Base-by-base conservation (phyloP, 2,888 invertebrate genomes). In the Lottia scabra region DNA sequence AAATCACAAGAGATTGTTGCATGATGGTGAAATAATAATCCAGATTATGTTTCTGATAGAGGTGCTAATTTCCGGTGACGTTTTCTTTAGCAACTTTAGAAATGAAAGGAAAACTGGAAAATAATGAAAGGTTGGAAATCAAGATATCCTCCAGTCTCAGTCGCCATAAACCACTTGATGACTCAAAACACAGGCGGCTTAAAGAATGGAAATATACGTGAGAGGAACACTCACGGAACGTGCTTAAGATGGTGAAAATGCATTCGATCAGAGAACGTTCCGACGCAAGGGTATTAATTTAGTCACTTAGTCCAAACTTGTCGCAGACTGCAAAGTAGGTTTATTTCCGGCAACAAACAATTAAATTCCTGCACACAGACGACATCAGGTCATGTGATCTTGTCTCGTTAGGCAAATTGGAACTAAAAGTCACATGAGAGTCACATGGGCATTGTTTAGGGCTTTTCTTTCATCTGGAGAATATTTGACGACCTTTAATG, bases 291-390 rank as follows among this genome's bases (percentile, higher is more conserved):
- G 56, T 56, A 56, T 56, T 56, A 56, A 56, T 56, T 56, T 23
- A 56, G 56, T 56, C 56, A 56, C 56, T 19, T 23, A 23, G 56
- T 13, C 19, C 56, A 56, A 19, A 56, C 56, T 56, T 56, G 56
- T 56, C 56, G 23, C 56, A 56, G 56, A 56, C 56, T 23, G 19
- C 4, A 56, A 56, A 56, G 56, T 56, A 23, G 56, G 19, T 56
- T 56, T 56, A 19, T 56, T 56, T 56, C 56, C 56, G 56, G 19
- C 56, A 56, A 56, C 56, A 56, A 56, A 56, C 56, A 56, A 56
- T 56, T 56, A 56, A 56, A 56, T 56, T 56, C 56, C 56, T 56
- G 23, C 19, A 56, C 56, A 23, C 56, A 56, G 56, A 19, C 56
- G 56, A 56, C 56, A 19, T 23, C 56, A 13, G 23, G 23, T 56